Base-by-base conservation (phyloP, 2,113 vertebrate species). In the Sclerurus mexicanus region DNA sequence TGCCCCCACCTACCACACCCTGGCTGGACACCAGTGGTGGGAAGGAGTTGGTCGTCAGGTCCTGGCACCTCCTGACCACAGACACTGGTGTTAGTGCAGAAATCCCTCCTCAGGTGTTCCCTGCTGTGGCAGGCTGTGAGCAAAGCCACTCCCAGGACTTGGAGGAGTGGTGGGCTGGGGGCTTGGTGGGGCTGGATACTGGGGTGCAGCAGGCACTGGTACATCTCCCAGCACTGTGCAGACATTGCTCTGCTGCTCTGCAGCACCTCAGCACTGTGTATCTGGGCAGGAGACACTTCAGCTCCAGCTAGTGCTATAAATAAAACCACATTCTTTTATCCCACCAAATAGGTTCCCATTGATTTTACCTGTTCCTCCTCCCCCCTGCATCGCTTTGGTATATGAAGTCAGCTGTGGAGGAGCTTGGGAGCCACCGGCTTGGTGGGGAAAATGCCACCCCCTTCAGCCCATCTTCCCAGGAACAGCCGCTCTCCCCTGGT, bases 361-460 rank as follows among this genome's bases (percentile, higher is more conserved):
- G 97, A 96, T 97, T 97, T 95, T 96, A 90, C 93, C 80, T 84
- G 64, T 94, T 92, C 91, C 63, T 82, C 86, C 62, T 85, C 46
- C 40, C 40, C 83, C 40, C 17, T 40, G 7, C 2, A 4, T 78
- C 78, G 35, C 85, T 97, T 87, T 94, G 95, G 92, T 94, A 77
- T 14, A 63, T 90, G 91, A 93, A 95, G 58, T 87, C 85, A 90
- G 73, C 87, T 80, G 82, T 30, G 4, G 93, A 95, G 50, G 68
- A 93, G 75, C 75, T 4, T 13, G 12, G 67, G 79, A 95, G 55
- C 72, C 0, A 2, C 66, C 58, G 87, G 79, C 53, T 63, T 20
- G 22, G 66, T 0, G 2, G 60, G 72, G 83, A 30, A 95, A 88
- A 96, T 78, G 91, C 50, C 76, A 67, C 18, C 89, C 52, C 35